These are phyloP conservation scores for Chymomyza amoena DNA, from an alignment of 2,888 invertebrate genomes.

Conservation along the genomic window DNA sequence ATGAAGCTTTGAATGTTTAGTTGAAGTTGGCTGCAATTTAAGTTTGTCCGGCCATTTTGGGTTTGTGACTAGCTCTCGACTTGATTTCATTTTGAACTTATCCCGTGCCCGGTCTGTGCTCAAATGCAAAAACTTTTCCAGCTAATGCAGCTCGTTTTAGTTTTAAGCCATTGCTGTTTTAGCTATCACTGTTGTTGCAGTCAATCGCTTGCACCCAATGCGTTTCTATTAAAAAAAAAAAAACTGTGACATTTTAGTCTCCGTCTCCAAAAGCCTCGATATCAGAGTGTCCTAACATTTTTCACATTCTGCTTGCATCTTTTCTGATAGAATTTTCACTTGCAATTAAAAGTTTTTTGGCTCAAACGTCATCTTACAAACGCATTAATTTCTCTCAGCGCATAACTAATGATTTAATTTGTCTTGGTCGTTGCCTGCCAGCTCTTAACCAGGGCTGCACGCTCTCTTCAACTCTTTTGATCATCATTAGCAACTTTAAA, in stretches of 20 bases:
- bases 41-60: conserved; percentile 41
- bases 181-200: neutral
- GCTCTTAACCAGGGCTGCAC: neutral
- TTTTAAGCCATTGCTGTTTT: neutral
- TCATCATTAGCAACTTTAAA: conserved; percentile 53
- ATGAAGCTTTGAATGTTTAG: neutral
- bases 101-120: conserved; percentile 10
- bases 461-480: neutral
- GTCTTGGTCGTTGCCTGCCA: conserved; percentile 23
- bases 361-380: conserved; percentile 36
- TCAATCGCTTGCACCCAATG: neutral
- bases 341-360: conserved; percentile 52
- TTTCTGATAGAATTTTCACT: neutral
- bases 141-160: conserved; percentile 41
- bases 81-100: conserved; percentile 61
- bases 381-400: conserved; percentile 54
- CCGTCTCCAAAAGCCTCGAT: neutral
- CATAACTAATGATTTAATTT: conserved; percentile 68
- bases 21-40: conserved; percentile 49
- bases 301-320: neutral
- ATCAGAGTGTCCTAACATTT: neutral
- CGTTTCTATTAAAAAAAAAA: neutral
- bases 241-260: neutral
- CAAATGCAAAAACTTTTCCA: conserved; percentile 61
- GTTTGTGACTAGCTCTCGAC: conserved; percentile 23